Percentiles rank a stretch among this genome's conserved stretches.
These are phyloP conservation scores for Icerya purchasi DNA, from an alignment of 2,888 invertebrate species.

Conservation along the genomic window DNA sequence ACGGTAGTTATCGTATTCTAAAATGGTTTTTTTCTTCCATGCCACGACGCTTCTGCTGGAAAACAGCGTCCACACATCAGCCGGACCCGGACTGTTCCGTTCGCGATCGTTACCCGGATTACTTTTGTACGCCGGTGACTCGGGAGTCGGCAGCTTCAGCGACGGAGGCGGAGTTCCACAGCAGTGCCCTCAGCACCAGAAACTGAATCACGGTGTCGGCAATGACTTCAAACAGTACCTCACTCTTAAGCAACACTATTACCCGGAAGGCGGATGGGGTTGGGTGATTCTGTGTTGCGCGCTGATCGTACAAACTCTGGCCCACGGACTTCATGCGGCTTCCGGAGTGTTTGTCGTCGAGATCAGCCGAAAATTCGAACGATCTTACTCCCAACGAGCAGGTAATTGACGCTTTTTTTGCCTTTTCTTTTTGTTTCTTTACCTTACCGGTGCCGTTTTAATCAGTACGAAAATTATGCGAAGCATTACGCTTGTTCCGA, in stretches of 20 bases:
- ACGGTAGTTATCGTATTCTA: no score
- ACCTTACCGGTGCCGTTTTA: no score
- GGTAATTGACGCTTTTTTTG: no score
- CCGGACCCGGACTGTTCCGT: conserved; percentile 32
- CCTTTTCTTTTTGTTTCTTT: no score
- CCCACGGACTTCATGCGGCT: conserved; percentile 52
- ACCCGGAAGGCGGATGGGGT: conserved; percentile 75
- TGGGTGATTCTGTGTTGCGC: conserved; percentile 57
- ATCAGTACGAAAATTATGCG: no score
- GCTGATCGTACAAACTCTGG: conserved; percentile 47
- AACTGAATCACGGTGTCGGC: conserved; percentile 5
- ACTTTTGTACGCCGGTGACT: conserved; percentile 24
- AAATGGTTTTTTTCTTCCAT: no score
- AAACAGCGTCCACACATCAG: conserved; percentile 22
- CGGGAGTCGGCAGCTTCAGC: conserved; percentile 28
- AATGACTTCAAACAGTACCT: conserved; percentile 13
- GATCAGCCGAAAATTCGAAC: conserved; percentile 29
- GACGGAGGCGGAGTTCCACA: conserved; percentile 20
- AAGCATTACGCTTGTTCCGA: no score
- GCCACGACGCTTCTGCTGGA: conserved; percentile 26
- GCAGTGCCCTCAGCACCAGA: conserved; percentile 2
- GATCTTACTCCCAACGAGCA: conserved; percentile 18
- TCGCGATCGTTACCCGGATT: conserved; percentile 44
- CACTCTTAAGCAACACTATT: conserved; percentile 47
- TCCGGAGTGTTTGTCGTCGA: conserved; percentile 38